phyloP scores from a whole-genome alignment of 2,888 invertebrate genomes.

The Andrena praecox region DNA sequence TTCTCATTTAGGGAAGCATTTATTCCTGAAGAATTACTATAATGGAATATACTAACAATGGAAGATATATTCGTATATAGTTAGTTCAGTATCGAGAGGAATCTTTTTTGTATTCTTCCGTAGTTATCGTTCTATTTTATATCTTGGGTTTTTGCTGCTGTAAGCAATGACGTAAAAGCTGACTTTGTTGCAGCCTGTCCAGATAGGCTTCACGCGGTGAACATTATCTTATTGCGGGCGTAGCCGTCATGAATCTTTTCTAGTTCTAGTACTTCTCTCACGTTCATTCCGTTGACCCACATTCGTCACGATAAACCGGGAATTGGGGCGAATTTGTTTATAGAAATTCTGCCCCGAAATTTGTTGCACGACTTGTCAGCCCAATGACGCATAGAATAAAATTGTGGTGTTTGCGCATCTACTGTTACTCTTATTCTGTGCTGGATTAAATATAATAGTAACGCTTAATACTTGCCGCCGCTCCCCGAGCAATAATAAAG shows the following conservation, averaged over 20 bases:
- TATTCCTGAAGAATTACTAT: background rate
- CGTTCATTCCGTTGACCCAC: conserved; percentile 57
- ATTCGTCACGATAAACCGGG: conserved; percentile 39
- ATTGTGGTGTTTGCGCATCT: background rate
- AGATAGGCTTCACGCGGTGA: conserved; percentile 58
- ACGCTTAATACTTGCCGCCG: background rate
- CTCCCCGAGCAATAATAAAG: too few species aligned
- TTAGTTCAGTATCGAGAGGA: background rate
- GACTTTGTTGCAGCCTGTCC: conserved; percentile 31
- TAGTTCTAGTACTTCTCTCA: conserved; percentile 54
- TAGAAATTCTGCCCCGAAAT: conserved; percentile 20
- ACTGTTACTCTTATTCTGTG: too few species aligned
- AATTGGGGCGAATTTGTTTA: conserved; percentile 50
- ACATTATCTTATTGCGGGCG: conserved; percentile 63
- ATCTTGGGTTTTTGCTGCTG: background rate
- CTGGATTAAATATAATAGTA: too few species aligned
- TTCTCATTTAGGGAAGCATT: background rate
- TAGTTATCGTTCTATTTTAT: background rate
- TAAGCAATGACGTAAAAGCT: conserved; percentile 27
- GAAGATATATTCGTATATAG: background rate
- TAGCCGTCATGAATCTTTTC: conserved; percentile 58
- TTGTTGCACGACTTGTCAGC: background rate
- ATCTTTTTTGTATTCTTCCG: background rate
- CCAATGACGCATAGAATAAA: background rate
- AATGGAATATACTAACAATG: background rate